A percentile compares a stretch with the other conserved stretches of the same genome.
Evolutionary conservation across 2,797 vertebrate species (phyloP).

Genomic region (Clarias fuscus): DNA sequence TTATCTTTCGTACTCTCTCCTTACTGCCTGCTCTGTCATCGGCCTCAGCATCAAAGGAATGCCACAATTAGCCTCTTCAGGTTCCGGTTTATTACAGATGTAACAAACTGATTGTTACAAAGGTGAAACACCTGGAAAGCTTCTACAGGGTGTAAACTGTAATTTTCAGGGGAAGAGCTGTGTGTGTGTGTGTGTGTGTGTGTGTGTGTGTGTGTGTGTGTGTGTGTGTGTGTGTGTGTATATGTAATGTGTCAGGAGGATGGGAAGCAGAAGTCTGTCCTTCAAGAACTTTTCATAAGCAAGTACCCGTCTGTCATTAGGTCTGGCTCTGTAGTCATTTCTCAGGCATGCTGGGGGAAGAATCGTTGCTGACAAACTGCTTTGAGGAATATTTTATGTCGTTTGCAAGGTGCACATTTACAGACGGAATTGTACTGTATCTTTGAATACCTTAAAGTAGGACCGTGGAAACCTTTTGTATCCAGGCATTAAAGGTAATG

Average conservation of each 20-base stretch:
- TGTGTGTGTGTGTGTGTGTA: no score
- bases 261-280: constrained; percentile 48
- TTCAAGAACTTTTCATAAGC: constrained; percentile 46
- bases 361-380: constrained; percentile 30
- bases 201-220: no score
- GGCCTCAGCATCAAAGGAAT: constrained; percentile 44
- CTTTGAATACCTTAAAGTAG: not conserved
- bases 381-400: constrained; percentile 8
- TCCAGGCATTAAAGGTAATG: not conserved
- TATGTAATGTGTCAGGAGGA: constrained; percentile 3
- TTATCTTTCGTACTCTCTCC: constrained; percentile 43
- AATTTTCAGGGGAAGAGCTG: constrained; percentile 64
- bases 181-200: not conserved
- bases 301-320: constrained; percentile 61
- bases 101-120: constrained; percentile 48
- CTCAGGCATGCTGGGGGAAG: constrained; percentile 56
- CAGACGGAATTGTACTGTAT: not conserved
- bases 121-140: constrained; percentile 68
- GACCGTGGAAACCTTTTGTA: not conserved
- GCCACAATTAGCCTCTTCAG: constrained; percentile 58
- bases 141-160: constrained; percentile 59
- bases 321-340: constrained; percentile 60
- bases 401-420: not conserved
- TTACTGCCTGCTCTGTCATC: constrained; percentile 47
- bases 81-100: constrained; percentile 52